Evolutionary conservation across 2,797 vertebrate species (phyloP), one percentile per base, ranked within the genome.

Genomic region (Syngnathus rostellatus): DNA sequence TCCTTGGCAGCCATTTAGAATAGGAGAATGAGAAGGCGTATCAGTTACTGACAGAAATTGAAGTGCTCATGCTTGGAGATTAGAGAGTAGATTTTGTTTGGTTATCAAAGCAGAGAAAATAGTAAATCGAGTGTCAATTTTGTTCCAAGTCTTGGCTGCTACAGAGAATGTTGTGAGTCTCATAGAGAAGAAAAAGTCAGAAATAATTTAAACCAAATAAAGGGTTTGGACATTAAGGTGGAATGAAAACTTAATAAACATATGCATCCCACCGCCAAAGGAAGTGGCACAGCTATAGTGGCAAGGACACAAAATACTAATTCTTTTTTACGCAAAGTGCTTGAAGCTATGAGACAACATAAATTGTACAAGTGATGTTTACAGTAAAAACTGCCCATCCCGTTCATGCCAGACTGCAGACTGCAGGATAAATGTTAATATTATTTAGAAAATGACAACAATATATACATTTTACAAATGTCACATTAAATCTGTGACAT

Each of bases 211-310:
- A 51, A n/a, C 6, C 14, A 51, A 51, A 51, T 21, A 8, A 51
- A 51, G 19, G 50, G n/a, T n/a, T 51, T 51, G 50, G n/a, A 51
- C 50, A n/a, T n/a, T 8, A 51, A 51, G 50, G 50, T 51, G 50
- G n/a, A 51, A n/a, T 51, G 50, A 51, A 51, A 51, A 51, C 7
- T 51, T 51, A 51, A 50, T 50, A 50, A 48, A 51, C 50, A 51
- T 12, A 21, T n/a, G 19, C 50, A 8, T 21, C 17, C 19, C 8
- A 12, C 50, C 2, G 50, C 50, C 50, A 51, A 51, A n/a, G 50
- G 48, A n/a, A n/a, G 8, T 51, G 19, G 9, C n/a, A 51, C 7
- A n/a, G 19, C 7, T n/a, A 51, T 11, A 45, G 14, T 3, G 19
- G 19, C 8, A 21, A 51, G n/a, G 19, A 9, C 19, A 51, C 8